Evolutionary conservation across 2,888 invertebrate species (phyloP).

Genomic region (Acrocera orbiculus): DNA sequence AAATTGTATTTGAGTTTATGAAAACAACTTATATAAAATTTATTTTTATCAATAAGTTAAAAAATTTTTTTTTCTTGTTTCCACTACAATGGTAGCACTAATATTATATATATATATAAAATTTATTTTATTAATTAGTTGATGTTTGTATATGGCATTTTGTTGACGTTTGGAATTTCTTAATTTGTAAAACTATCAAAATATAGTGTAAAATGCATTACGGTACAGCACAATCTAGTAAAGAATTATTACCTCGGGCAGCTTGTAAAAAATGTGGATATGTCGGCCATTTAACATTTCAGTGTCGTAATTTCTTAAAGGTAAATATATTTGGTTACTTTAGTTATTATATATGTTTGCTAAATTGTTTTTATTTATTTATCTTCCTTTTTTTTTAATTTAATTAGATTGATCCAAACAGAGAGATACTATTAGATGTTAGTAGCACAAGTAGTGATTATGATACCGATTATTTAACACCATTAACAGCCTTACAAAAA

Average conservation of each 20-base stretch:
- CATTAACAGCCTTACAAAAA: conserved; percentile 60
- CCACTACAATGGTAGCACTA: no score
- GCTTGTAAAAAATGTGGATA: conserved; percentile 93
- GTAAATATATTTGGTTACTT: conserved; percentile 15
- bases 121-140: no score
- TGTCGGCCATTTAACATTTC: conserved; percentile 88
- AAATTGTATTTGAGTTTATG: no score
- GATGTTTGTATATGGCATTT: no score
- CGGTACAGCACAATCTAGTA: conserved; percentile 35
- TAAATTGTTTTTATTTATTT: neutral
- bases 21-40: no score
- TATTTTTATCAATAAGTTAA: no score
- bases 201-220: conserved; percentile 25
- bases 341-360: neutral
- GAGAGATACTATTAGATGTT: conserved; percentile 81
- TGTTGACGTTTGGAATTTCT: no score
- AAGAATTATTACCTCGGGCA: conserved; percentile 51
- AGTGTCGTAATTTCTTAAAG: conserved; percentile 89
- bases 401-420: conserved; percentile 65
- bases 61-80: no score
- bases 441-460: conserved; percentile 88
- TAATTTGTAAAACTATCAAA: no score
- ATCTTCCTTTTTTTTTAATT: neutral
- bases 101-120: no score
- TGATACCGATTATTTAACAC: conserved; percentile 61